Evolutionary conservation across 53 echinoderm and acorn worm genomes (phyloP).

Genomic region (Patiria pectinifera): DNA sequence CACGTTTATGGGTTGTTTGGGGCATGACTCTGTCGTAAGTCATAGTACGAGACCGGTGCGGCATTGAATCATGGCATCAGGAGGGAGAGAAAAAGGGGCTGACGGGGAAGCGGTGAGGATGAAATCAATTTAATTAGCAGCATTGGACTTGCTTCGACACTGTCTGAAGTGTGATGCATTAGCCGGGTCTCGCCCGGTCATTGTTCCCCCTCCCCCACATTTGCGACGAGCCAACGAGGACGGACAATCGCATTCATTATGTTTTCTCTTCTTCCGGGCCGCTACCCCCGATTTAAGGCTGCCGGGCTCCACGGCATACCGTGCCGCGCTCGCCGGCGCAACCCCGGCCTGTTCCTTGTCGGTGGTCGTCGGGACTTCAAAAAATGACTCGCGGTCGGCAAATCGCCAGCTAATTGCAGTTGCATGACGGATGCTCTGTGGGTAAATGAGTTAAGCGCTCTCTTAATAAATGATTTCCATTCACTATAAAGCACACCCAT

Average conservation of each 20-base stretch:
- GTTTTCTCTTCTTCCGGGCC: constrained; percentile 9
- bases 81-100: not conserved
- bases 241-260: constrained; percentile 39
- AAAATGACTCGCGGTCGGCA: constrained; percentile 52
- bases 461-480: constrained; percentile 6
- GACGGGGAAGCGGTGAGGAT: constrained; percentile 23
- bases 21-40: no score
- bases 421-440: constrained; percentile 46
- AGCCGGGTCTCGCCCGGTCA: constrained; percentile 30
- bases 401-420: constrained; percentile 56
- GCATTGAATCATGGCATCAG: not conserved
- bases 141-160: not conserved
- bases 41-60: no score
- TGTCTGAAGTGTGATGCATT: constrained; percentile 58
- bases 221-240: constrained; percentile 47
- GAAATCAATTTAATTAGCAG: constrained; percentile 60
- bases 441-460: constrained; percentile 37
- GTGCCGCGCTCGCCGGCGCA: constrained; percentile 5
- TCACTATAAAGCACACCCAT: not conserved
- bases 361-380: constrained; percentile 37
- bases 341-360: constrained; percentile 22
- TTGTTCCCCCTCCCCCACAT: constrained; percentile 43
- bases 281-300: constrained; percentile 34
- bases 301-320: not conserved
- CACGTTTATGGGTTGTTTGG: no score